phyloP scores from a whole-genome alignment of 2,113 vertebrate genomes.

The Paradisaea rubra region DNA sequence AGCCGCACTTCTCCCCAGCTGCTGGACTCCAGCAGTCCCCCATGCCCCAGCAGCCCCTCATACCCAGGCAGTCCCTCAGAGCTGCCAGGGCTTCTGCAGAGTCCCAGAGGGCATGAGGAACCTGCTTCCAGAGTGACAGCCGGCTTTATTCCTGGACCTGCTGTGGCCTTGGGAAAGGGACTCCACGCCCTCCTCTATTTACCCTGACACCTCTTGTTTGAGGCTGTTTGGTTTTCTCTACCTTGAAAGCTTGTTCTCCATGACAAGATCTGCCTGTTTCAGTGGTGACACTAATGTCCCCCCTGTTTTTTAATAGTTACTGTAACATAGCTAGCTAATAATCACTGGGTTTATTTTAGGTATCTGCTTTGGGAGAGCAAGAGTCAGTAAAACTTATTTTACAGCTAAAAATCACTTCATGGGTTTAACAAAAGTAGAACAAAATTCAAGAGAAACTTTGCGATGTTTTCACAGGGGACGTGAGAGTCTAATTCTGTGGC shows the following conservation, averaged over 20 bases:
- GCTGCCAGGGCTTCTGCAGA: background rate
- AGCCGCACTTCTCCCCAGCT: background rate
- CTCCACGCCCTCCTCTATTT: background rate
- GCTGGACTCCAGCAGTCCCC: background rate
- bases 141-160: background rate
- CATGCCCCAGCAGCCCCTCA: background rate
- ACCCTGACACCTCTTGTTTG: background rate
- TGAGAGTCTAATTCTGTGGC: background rate
- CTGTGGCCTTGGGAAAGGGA: background rate
- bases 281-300: background rate
- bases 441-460: background rate
- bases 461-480: background rate
- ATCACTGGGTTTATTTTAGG: background rate
- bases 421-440: conserved; percentile 20
- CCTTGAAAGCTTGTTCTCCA: background rate
- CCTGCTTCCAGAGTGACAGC: background rate
- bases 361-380: background rate
- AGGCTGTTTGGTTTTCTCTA: background rate
- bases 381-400: background rate
- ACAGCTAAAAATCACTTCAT: background rate
- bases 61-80: background rate
- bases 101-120: background rate
- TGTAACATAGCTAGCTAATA: background rate
- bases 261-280: background rate
- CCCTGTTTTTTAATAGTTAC: background rate